A percentile compares a stretch with the other conserved stretches of the same genome.
These are phyloP conservation scores for Eumacrocentrus americanus DNA, from an alignment of 2,888 invertebrate species.

Conservation along the genomic window DNA sequence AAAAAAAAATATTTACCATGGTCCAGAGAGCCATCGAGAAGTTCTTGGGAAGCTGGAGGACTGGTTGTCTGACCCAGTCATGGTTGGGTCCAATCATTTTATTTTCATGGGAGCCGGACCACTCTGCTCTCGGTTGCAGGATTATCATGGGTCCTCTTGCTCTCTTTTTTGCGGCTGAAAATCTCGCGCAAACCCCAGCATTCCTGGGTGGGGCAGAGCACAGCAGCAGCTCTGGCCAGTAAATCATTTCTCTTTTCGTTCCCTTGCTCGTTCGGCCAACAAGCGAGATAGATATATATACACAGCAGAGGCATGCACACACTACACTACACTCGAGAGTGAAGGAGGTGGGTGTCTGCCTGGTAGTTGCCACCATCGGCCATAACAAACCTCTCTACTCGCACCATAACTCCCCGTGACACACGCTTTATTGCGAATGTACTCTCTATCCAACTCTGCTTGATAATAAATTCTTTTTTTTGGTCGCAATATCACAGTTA, in stretches of 20 bases:
- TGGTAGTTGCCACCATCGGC: conserved; percentile 53
- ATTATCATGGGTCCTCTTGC: conserved; percentile 23
- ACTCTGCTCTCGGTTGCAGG: conserved; percentile 14
- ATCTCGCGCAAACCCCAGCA: conserved; percentile 56
- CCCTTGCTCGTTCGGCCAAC: not conserved
- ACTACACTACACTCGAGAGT: not conserved
- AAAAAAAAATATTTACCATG: no score
- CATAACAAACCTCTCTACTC: conserved; percentile 50
- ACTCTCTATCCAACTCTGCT: conserved; percentile 37
- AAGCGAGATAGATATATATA: conserved; percentile 10
- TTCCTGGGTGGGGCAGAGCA: conserved; percentile 59
- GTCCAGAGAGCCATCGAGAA: no score
- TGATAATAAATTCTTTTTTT: conserved; percentile 56
- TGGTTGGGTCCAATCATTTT: not conserved
- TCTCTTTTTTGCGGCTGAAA: conserved; percentile 46
- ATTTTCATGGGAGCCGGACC: conserved; percentile 18
- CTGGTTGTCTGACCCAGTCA: not conserved
- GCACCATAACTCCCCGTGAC: conserved; percentile 51
- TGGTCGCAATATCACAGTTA: conserved; percentile 18
- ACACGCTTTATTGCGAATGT: conserved; percentile 59
- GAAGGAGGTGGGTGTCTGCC: conserved; percentile 21
- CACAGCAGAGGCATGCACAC: conserved; percentile 8
- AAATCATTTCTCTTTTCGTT: conserved; percentile 36
- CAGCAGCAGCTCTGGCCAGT: conserved; percentile 34
- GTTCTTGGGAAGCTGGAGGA: not conserved